phyloP scores from a whole-genome alignment of 2,797 vertebrate genomes.

The Chelonia mydas region DNA sequence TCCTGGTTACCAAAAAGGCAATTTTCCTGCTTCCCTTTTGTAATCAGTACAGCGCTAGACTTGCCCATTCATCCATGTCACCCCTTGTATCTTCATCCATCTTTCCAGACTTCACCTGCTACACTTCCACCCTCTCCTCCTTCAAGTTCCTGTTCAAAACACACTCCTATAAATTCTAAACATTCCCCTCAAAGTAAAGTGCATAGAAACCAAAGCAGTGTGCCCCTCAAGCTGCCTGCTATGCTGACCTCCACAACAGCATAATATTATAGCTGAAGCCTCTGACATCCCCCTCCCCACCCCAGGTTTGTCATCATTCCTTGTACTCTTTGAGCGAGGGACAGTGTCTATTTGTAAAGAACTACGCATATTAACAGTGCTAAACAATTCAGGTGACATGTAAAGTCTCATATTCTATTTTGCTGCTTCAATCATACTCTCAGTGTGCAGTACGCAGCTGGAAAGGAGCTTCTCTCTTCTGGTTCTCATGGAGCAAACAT shows the following conservation, averaged over 20 bases:
- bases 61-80: background rate
- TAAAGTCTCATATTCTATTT: background rate
- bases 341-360: background rate
- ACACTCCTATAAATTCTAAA: background rate
- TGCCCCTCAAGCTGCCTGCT: background rate
- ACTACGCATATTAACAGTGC: fast-evolving
- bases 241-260: background rate
- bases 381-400: background rate
- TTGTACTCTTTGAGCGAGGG: background rate
- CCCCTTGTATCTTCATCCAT: background rate
- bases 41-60: background rate
- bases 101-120: background rate
- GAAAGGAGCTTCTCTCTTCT: background rate
- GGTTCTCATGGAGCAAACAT: background rate
- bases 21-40: background rate
- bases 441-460: fast-evolving
- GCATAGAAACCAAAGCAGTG: background rate
- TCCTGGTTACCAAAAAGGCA: background rate
- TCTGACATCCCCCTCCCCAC: background rate
- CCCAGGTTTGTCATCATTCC: fast-evolving
- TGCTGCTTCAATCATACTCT: background rate
- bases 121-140: background rate
- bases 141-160: background rate
- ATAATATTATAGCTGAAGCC: background rate
- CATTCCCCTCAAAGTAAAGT: background rate